Base-by-base conservation (phyloP, 2,888 invertebrate species). In the Bhutanitis thaidina region DNA sequence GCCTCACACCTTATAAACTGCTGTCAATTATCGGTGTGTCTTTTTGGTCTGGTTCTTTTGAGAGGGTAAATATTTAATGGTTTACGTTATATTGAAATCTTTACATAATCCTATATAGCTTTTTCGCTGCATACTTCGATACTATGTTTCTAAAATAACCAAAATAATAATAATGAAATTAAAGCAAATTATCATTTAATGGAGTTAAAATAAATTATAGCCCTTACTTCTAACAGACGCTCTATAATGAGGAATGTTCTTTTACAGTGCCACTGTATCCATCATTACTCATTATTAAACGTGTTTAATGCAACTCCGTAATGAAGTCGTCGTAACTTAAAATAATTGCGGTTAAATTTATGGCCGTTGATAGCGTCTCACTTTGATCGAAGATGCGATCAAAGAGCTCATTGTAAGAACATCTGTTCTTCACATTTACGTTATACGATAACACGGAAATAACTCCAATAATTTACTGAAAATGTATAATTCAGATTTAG, bases 331-430 rank as follows among this genome's bases (percentile, higher is more conserved):
- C 49, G 56, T 57, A 61, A 64, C 57, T 62, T 63, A 63, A 59
- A 56, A 59, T 65, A 81, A 85, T 81, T 83, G 79, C 67, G 62
- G 61, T 62, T 59, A 73, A 73, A 85, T 84, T 82, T 81, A 86
- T 80, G 73, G 56, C 29, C 53, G 55, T 55, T 67, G 86, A 86
- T 84, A 85, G 72, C 59, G 54, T 57, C 57, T 54, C 60, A 64
- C 71, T 83, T 80, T 83, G 78, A 77, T 73, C 69, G 65, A 53
- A 61, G 63, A 47, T 52, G 54, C 50, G 60, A 60, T 60, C 64
- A 63, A 64, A 60, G 61, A 52, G 57, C 49, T 41, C 50, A 47
- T 47, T 56, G 51, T 52, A 44, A 29, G 41, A 65, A 60, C 65
- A 66, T 64, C 64, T 66, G 66, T 60, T 41, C 29, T 14, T 27